These are phyloP conservation scores for Geococcyx californianus DNA, from an alignment of 2,113 vertebrate genomes.

Conservation along the genomic window DNA sequence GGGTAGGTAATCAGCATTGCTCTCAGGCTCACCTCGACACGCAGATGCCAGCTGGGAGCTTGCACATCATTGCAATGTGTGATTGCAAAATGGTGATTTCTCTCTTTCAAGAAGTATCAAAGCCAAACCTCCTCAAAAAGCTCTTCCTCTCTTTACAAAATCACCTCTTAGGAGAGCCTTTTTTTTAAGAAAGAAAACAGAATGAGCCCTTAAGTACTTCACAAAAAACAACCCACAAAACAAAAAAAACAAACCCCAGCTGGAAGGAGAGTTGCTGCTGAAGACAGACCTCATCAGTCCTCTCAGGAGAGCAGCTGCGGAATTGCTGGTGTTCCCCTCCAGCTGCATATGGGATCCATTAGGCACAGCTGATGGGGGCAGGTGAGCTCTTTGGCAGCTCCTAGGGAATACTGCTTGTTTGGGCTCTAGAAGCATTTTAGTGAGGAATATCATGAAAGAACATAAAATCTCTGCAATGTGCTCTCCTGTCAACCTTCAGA, in stretches of 20 bases:
- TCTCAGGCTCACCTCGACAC: not conserved
- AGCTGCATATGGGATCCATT: no score
- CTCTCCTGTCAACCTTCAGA: not conserved
- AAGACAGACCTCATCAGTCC: no score
- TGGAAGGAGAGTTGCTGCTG: rapidly evolving
- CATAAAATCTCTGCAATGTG: not conserved
- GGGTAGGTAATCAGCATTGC: rapidly evolving
- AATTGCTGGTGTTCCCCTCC: no score
- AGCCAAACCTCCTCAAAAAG: not conserved
- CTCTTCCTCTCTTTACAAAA: not conserved
- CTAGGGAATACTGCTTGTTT: rapidly evolving
- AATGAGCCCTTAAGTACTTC: not conserved
- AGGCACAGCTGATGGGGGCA: not conserved
- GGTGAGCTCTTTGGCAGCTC: not conserved
- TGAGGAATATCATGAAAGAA: not conserved
- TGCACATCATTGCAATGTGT: rapidly evolving
- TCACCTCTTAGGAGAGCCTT: not conserved
- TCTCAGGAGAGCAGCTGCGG: no score
- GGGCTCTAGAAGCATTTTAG: rapidly evolving
- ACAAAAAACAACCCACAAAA: not conserved
- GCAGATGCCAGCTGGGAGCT: not conserved
- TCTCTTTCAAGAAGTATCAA: not conserved
- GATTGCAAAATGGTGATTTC: rapidly evolving
- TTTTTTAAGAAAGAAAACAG: not conserved
- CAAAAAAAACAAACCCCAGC: rapidly evolving